Percentiles rank a stretch among this genome's conserved stretches.
Evolutionary conservation across 2,888 invertebrate species (phyloP).

Genomic region (Cephus pygmeus): DNA sequence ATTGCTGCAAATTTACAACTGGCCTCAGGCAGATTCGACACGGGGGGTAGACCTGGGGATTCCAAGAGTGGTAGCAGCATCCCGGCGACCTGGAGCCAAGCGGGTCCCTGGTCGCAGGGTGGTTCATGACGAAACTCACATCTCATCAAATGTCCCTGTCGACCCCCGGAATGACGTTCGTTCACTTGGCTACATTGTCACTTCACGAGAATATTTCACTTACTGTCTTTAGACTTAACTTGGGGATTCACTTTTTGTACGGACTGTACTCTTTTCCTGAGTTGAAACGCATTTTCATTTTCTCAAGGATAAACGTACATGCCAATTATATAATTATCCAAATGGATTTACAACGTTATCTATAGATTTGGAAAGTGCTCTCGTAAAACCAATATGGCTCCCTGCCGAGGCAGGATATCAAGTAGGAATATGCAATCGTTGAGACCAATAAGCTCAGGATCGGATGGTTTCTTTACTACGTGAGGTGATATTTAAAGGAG

Average conservation of each 20-base stretch:
- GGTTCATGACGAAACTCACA: conserved; percentile 64
- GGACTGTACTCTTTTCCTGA: neutral
- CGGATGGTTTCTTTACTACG: neutral
- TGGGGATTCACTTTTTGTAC: neutral
- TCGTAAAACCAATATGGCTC: neutral
- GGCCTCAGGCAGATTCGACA: conserved; percentile 58
- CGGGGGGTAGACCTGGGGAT: conserved; percentile 54
- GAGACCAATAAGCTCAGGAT: neutral
- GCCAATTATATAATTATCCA: neutral
- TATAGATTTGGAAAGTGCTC: neutral
- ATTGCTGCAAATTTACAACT: conserved; percentile 50
- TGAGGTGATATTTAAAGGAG: neutral
- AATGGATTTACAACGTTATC: neutral
- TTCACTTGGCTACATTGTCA: neutral
- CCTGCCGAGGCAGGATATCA: neutral
- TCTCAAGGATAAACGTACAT: neutral
- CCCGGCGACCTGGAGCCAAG: conserved; percentile 63
- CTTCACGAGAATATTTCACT: conserved; percentile 5
- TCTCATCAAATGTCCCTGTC: conserved; percentile 37
- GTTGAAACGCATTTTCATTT: neutral
- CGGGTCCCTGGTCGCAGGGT: conserved; percentile 64
- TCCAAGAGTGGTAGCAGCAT: conserved; percentile 62
- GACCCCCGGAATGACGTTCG: neutral
- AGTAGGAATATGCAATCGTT: neutral
- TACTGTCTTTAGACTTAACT: neutral